A percentile compares a stretch with the other conserved stretches of the same genome.
Evolutionary conservation across 2,113 vertebrate genomes (phyloP).

Genomic region (Rhizomys pruinosus): DNA sequence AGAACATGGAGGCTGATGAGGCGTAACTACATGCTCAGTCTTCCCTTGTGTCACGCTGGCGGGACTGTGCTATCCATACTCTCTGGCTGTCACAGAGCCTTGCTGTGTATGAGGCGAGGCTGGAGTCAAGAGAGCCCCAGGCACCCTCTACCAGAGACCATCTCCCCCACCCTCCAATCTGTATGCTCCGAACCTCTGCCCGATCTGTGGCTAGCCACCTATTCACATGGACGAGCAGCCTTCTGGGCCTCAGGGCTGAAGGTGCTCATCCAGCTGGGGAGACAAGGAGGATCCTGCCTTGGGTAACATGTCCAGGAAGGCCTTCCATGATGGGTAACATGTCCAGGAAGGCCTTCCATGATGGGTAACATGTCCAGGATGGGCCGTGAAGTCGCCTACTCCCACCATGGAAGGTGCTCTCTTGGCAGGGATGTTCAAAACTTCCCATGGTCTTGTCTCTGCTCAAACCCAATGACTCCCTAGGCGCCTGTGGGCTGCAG

Average conservation of each 20-base stretch:
- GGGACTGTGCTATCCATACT: background rate
- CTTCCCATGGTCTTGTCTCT: background rate
- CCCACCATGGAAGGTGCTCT: background rate
- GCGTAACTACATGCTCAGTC: background rate
- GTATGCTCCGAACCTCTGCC: background rate
- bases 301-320: background rate
- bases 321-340: background rate
- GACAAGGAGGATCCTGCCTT: background rate
- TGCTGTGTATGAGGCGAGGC: fast-evolving
- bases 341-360: background rate
- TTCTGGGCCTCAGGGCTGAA: too few relatives aligned
- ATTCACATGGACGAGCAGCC: too few relatives aligned
- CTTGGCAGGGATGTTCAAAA: background rate
- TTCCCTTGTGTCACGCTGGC: background rate
- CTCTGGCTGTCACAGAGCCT: background rate
- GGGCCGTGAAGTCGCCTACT: background rate
- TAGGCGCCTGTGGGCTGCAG: background rate
- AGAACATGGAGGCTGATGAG: background rate
- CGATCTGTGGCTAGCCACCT: background rate
- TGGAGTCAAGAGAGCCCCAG: background rate
- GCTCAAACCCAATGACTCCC: background rate
- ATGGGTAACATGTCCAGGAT: background rate
- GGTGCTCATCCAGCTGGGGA: too few relatives aligned
- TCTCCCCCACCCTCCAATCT: background rate
- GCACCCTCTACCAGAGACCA: background rate